Evolutionary conservation across 35 echinoderm and acorn worm genomes (phyloP), one percentile per base, ranked within the genome.

Genomic region (Strongylocentrotus purpuratus): DNA sequence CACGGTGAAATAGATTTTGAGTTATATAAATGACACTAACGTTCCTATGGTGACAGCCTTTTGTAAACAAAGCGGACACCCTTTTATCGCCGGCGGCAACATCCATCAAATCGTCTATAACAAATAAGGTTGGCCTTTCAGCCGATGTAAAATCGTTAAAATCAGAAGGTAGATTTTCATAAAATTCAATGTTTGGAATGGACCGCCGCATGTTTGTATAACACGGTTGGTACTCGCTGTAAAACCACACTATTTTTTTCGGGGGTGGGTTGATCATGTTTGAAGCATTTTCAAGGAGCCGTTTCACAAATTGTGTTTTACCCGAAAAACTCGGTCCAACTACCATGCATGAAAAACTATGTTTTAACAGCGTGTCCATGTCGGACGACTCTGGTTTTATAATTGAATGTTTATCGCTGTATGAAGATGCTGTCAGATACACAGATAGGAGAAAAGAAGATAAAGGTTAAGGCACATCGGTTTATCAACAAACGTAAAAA

Each of bases 131-230:
- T 6, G 85, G 85, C 85, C 32, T 6, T 86, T 86, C 22, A 14
- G 85, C 20, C 20, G 20, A 25, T 86, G 85, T 6, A 86, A 86
- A 86, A n/a, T 4, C 32, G 32, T 86, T n/a, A 86, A 86, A 86
- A 15, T 86, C 85, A n/a, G 20, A 25, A 32, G 85, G 85, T 86
- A 86, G 17, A 32, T 86, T 86, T 32, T 86, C 85, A 86, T 86
- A 14, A 86, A 86, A 86, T 86, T 86, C 85, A 25, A 86, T 86
- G 85, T 86, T 86, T 25, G 85, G 85, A 86, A 86, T 86, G 32
- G 22, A n/a, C 32, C 32, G 20, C 4, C 20, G 20, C 85, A 86
- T 86, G 32, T 86, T 32, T 25, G 85, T n/a, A 86, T 86, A 86
- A 86, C 85, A 25, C 4, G 20, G 22, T 86, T 86, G 85, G 85